A percentile compares a stretch with the other conserved stretches of the same genome.
phyloP scores from a whole-genome alignment of 2,113 vertebrate genomes.

The Poeciliopsis turrubarensis region DNA sequence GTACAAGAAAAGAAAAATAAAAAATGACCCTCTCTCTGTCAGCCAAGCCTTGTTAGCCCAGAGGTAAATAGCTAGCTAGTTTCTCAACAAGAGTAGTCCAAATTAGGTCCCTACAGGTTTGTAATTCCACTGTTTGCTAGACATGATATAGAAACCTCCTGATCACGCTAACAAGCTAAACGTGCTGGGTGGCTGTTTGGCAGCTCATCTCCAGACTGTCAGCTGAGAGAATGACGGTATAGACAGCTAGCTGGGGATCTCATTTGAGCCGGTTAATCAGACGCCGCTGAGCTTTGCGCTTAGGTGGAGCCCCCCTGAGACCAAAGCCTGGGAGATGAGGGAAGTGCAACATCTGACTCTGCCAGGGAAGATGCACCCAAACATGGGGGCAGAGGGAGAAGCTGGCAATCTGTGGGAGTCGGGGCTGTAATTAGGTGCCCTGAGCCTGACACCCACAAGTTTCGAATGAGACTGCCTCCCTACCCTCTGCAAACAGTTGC shows the following conservation, averaged over 20 bases:
- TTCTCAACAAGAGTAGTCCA: slow-evolving; percentile 36
- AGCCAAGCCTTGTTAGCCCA: slow-evolving; percentile 48
- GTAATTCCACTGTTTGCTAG: slow-evolving; percentile 43
- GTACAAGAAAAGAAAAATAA: slow-evolving; percentile 44
- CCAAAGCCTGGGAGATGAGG: slow-evolving; percentile 43
- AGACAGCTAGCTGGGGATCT: slow-evolving; percentile 64
- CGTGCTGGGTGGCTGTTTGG: slow-evolving; percentile 41
- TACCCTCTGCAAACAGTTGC: slow-evolving; percentile 55
- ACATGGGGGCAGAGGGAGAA: slow-evolving; percentile 65
- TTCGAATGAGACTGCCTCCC: slow-evolving; percentile 53
- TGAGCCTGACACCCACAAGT: slow-evolving; percentile 69
- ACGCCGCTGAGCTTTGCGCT: slow-evolving; percentile 41
- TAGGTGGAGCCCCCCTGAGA: slow-evolving; percentile 69
- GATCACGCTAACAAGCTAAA: slow-evolving; percentile 59
- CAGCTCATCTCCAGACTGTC: slow-evolving; percentile 46
- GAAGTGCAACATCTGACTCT: slow-evolving; percentile 56
- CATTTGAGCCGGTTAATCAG: slow-evolving; percentile 72
- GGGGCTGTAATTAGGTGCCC: slow-evolving; percentile 74
- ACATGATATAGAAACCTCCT: slow-evolving; percentile 44
- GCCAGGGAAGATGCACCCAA: slow-evolving; percentile 73
- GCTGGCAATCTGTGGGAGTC: slow-evolving; percentile 55
- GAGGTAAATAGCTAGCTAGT: slow-evolving; percentile 40
- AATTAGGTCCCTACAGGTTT: slow-evolving; percentile 60
- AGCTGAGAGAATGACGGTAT: slow-evolving; percentile 66
- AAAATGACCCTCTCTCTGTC: slow-evolving; percentile 34